Evolutionary conservation across 2,888 invertebrate genomes (phyloP).

Genomic region (Argyresthia albistria): DNA sequence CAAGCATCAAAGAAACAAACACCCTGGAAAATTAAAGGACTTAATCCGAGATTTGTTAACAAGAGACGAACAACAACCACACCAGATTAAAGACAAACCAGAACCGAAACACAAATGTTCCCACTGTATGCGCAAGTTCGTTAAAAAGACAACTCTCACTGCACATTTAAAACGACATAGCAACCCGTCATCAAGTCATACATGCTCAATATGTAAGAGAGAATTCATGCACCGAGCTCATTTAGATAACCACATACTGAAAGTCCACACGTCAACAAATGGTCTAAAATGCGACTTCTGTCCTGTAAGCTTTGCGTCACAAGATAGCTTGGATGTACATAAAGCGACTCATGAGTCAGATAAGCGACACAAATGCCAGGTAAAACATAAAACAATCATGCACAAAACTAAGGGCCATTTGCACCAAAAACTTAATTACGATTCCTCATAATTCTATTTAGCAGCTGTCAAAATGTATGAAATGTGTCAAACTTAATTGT

Average conservation of each 20-base stretch:
- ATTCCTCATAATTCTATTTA: no score
- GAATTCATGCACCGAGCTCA: slow-evolving; percentile 72
- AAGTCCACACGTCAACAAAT: slow-evolving; percentile 52
- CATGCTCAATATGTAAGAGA: slow-evolving; percentile 46
- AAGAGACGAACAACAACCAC: not conserved
- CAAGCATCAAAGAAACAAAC: no score
- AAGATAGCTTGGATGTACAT: slow-evolving; percentile 54
- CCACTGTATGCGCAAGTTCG: slow-evolving; percentile 45
- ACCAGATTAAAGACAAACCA: slow-evolving; percentile 7
- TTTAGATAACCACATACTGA: slow-evolving; percentile 62
- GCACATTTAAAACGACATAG: slow-evolving; percentile 41
- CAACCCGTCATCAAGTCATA: slow-evolving; percentile 28
- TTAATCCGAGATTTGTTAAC: not conserved
- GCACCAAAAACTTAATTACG: no score
- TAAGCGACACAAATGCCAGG: slow-evolving; percentile 61
- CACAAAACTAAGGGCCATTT: no score
- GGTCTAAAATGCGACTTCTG: slow-evolving; percentile 63
- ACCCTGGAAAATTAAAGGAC: no score
- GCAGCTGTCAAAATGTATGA: no score
- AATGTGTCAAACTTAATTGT: no score
- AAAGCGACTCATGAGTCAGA: slow-evolving; percentile 52
- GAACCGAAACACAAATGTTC: slow-evolving; percentile 31
- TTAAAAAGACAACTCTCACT: slow-evolving; percentile 32
- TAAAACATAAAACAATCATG: no score
- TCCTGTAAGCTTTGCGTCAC: slow-evolving; percentile 38